These are phyloP conservation scores for Galeopterus variegatus DNA, from an alignment of 2,113 vertebrate species.

Conservation along the genomic window DNA sequence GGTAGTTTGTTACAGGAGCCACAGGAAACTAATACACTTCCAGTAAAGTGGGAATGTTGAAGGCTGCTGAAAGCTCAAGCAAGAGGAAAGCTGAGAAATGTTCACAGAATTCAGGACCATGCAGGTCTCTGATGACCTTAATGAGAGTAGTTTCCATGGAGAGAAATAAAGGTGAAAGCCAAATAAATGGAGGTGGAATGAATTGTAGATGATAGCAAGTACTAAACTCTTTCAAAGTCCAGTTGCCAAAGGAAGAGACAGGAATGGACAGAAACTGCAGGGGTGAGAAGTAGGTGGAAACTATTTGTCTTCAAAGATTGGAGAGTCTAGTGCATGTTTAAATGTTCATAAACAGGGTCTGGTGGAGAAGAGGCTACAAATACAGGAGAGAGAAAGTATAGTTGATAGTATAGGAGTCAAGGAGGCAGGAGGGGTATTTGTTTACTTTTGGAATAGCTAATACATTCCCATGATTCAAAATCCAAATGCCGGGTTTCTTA, in stretches of 20 bases:
- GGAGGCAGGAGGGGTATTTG: background rate
- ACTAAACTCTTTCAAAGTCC: constrained; percentile 5
- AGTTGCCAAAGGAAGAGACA: constrained; percentile 8
- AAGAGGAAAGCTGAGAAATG: background rate
- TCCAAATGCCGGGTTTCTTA: constrained; percentile 26
- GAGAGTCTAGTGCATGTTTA: background rate
- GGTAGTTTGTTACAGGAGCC: background rate
- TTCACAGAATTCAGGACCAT: background rate
- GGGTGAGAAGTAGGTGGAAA: background rate
- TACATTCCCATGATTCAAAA: constrained; percentile 18
- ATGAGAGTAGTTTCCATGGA: background rate
- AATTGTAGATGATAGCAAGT: background rate
- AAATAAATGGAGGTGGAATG: background rate
- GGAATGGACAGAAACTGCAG: background rate
- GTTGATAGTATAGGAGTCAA: background rate
- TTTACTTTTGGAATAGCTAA: constrained; percentile 21
- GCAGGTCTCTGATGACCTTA: background rate
- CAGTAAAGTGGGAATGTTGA: background rate
- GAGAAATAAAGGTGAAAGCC: background rate
- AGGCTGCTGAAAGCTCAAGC: constrained; percentile 6
- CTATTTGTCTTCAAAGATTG: background rate
- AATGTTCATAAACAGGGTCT: background rate
- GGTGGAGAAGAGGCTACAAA: background rate
- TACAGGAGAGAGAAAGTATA: background rate
- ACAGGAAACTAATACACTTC: background rate